A percentile compares a stretch with the other conserved stretches of the same genome.
Evolutionary conservation across 1,140 invertebrate genomes (phyloP).

Genomic region (Saccostrea echinata): DNA sequence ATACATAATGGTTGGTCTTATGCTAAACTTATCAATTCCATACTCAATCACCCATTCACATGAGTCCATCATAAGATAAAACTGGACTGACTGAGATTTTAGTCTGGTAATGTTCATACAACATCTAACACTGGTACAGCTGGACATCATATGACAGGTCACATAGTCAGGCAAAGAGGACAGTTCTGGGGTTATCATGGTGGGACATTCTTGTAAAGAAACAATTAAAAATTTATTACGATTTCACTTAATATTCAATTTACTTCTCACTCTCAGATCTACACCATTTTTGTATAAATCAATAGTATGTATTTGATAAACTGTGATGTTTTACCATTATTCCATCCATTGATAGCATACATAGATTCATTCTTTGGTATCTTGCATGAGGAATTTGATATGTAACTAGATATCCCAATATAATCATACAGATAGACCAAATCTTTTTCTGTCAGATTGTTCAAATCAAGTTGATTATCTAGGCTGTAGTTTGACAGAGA

Average conservation of each 20-base stretch:
- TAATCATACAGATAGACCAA: slow-evolving; percentile 3
- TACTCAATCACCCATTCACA: slow-evolving; percentile 34
- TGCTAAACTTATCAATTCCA: slow-evolving; percentile 43
- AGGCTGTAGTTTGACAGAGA: background rate
- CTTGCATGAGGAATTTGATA: background rate
- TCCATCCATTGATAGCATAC: slow-evolving; percentile 12
- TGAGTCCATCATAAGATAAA: slow-evolving; percentile 40
- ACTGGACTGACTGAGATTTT: slow-evolving; percentile 35
- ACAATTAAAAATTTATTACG: background rate
- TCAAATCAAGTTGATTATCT: background rate
- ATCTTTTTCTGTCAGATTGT: background rate
- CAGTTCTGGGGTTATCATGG: background rate
- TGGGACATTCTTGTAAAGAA: background rate
- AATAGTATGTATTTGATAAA: no score
- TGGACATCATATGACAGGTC: slow-evolving; percentile 37
- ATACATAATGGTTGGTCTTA: background rate
- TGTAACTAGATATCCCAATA: background rate
- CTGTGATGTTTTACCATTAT: background rate
- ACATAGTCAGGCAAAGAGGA: slow-evolving; percentile 34
- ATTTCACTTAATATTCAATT: no score
- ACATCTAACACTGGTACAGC: slow-evolving; percentile 52
- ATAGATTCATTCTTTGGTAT: background rate
- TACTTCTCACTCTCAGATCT: no score
- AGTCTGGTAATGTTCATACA: slow-evolving; percentile 45
- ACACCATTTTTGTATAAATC: background rate